Conservation (phyloP, 2,888 invertebrate genomes). For the Heliconius aoede region DNA sequence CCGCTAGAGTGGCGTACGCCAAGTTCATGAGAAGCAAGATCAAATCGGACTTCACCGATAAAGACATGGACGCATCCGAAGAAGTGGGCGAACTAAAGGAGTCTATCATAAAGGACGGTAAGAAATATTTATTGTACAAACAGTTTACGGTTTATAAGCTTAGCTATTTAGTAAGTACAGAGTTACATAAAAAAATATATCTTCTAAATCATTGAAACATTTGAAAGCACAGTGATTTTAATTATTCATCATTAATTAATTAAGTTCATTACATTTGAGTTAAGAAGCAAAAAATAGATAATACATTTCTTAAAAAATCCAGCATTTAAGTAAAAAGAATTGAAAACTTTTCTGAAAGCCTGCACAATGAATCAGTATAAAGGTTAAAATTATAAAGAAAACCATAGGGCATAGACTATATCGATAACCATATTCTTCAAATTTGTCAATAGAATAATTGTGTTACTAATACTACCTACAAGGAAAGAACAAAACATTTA, state of each 20-base stretch:
- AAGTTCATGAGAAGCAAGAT: slow-evolving; percentile 93
- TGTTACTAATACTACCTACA: neutral
- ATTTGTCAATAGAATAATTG: too few relatives aligned
- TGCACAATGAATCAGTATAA: too few relatives aligned
- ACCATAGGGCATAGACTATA: too few relatives aligned
- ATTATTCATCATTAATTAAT: too few relatives aligned
- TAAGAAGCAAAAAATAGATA: too few relatives aligned
- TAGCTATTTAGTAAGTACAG: neutral
- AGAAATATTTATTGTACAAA: neutral
- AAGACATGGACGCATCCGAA: slow-evolving; percentile 59
- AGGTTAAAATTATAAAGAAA: too few relatives aligned
- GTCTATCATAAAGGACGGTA: slow-evolving; percentile 23
- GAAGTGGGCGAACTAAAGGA: slow-evolving; percentile 62
- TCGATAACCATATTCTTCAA: too few relatives aligned
- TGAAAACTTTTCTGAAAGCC: too few relatives aligned
- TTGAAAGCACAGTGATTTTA: neutral
- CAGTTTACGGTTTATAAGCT: neutral
- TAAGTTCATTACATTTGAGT: too few relatives aligned
- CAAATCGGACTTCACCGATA: slow-evolving; percentile 79
- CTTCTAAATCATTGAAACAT: neutral
- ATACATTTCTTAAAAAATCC: too few relatives aligned
- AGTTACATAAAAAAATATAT: neutral
- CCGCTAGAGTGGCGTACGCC: slow-evolving; percentile 92
- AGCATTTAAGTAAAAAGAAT: too few relatives aligned
- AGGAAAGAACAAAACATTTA: neutral